phyloP scores from a whole-genome alignment of 2,113 vertebrate species.

The Cervus canadensis region DNA sequence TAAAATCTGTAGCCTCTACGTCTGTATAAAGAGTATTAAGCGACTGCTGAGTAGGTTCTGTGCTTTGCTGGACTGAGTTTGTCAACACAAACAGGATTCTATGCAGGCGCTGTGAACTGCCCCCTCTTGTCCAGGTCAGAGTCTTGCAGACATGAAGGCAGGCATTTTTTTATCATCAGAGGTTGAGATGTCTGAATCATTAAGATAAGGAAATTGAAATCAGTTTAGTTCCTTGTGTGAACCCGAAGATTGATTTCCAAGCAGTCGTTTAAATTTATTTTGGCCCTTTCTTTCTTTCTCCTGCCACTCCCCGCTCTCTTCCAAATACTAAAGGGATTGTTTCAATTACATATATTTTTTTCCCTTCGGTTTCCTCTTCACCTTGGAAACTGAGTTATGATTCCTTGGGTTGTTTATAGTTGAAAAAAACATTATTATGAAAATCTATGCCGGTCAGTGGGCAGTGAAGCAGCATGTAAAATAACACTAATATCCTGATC shows the following conservation, averaged over 20 bases:
- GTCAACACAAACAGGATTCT: background rate
- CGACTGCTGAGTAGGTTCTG: background rate
- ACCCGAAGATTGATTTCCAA: background rate
- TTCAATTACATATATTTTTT: background rate
- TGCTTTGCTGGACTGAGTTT: background rate
- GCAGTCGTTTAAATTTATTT: background rate
- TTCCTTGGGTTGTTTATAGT: background rate
- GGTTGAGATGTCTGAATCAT: background rate
- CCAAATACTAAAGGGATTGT: conserved; percentile 33
- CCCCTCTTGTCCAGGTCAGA: background rate
- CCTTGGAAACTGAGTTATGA: conserved; percentile 25
- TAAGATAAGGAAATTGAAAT: background rate
- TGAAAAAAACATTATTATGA: conserved; percentile 17
- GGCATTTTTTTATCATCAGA: background rate
- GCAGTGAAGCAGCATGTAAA: background rate
- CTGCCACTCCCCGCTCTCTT: background rate
- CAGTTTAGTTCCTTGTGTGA: background rate
- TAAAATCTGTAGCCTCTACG: background rate
- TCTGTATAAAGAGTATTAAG: background rate
- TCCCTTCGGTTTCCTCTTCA: background rate
- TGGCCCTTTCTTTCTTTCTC: background rate
- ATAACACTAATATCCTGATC: background rate
- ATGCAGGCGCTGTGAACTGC: rapidly evolving
- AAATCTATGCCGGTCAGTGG: background rate
- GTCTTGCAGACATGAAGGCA: background rate